Evolutionary conservation across 1,140 invertebrate genomes (phyloP).

Genomic region (Holotrichia oblita): DNA sequence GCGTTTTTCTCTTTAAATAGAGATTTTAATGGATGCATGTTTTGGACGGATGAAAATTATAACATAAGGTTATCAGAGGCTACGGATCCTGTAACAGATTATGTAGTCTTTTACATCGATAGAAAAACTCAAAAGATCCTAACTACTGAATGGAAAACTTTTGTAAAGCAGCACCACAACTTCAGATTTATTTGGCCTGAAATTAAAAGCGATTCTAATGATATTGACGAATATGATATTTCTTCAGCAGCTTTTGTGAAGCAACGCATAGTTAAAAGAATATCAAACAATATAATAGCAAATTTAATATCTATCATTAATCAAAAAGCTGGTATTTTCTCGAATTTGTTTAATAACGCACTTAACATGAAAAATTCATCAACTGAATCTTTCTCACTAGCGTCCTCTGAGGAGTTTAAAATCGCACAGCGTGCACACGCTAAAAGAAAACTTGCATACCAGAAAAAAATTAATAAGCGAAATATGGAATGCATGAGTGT

Average conservation of each 20-base stretch:
- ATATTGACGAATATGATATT: constrained; percentile 19
- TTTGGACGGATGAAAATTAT: constrained; percentile 14
- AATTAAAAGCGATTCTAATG: background rate
- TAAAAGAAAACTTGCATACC: background rate
- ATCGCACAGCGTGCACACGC: background rate
- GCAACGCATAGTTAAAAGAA: background rate
- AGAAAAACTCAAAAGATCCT: background rate
- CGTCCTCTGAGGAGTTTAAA: background rate
- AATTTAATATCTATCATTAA: background rate
- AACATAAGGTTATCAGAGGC: background rate
- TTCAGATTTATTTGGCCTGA: constrained; percentile 14
- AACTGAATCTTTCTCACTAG: background rate
- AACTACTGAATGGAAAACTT: constrained; percentile 25
- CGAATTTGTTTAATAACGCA: background rate
- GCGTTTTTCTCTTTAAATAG: constrained; percentile 6
- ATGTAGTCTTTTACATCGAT: constrained; percentile 4
- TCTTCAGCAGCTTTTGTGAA: constrained; percentile 15
- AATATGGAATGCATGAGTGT: constrained; percentile 3
- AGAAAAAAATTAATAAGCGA: constrained; percentile 10
- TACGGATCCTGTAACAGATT: background rate
- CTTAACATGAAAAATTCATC: background rate
- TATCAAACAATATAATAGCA: background rate
- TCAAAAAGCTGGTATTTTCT: background rate
- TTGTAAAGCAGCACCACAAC: background rate
- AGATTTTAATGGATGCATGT: background rate